Evolutionary conservation across 2,888 invertebrate species (phyloP).

Genomic region (Phanerotoma sp.): DNA sequence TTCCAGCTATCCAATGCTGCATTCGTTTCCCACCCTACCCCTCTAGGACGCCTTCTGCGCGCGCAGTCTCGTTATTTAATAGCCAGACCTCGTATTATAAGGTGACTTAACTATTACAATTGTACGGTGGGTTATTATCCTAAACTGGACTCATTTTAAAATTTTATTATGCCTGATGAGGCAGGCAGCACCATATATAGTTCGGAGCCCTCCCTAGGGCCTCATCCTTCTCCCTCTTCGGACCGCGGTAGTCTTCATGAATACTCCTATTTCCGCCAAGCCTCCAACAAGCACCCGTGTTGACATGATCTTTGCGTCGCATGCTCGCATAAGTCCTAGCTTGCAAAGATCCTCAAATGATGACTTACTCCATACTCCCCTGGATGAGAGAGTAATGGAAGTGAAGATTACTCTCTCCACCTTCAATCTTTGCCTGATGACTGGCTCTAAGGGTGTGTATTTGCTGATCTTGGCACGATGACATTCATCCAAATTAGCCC

Average conservation of each 20-base stretch:
- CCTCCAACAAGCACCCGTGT: conserved; percentile 29
- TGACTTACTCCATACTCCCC: conserved; percentile 31
- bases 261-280: neutral
- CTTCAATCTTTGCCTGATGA: neutral
- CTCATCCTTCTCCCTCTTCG: neutral
- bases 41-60: too few species aligned
- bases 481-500: conserved; percentile 31
- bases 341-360: conserved; percentile 5
- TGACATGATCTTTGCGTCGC: conserved; percentile 26
- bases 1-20: too few species aligned
- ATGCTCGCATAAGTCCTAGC: neutral
- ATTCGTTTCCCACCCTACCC: too few species aligned
- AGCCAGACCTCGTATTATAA: too few species aligned
- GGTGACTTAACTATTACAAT: too few species aligned
- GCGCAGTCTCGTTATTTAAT: too few species aligned
- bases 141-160: too few species aligned
- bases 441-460: conserved; percentile 26
- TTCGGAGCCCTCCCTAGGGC: too few species aligned
- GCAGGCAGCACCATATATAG: too few species aligned
- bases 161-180: too few species aligned
- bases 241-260: neutral
- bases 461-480: conserved; percentile 37
- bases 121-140: too few species aligned
- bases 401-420: conserved; percentile 2
- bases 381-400: conserved; percentile 23